Evolutionary conservation across 64 coral and sea anemone genomes (phyloP), one percentile per base, ranked within the genome.

Genomic region (Astreopora myriophthalma): DNA sequence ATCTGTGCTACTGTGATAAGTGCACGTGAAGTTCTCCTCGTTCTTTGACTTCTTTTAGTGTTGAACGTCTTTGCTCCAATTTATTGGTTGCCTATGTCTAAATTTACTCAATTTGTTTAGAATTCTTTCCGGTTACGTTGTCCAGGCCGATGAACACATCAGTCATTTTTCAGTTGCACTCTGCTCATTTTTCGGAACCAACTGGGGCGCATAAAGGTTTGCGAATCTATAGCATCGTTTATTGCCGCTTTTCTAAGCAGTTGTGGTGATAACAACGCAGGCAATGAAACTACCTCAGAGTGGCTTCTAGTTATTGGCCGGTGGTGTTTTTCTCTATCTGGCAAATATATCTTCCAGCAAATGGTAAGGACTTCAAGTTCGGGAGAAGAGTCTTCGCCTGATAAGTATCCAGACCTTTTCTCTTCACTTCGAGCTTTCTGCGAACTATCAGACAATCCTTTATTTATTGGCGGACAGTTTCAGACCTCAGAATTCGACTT

Each of bases 191-290:
- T 65, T 58, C 0, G 57, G 79, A 38, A 83, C 55, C 31, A 83
- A 34, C 20, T 83, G 58, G 1, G 22, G 52, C 20, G 65, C n/a
- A n/a, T n/a, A 10, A 62, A 83, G 79, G 9, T 83, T 83, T 65
- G 30, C 65, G 57, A 83, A 83, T 65, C 79, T 63, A n/a, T n/a
- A 58, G 79, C 55, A 83, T 83, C 79, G 20, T 64, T 64, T 26
- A n/a, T 65, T 13, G 79, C 4, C 7, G 33, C 32, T 27, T 83
- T 83, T 31, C 79, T 35, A 20, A 63, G 36, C 57, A 83, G 61
- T 16, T 38, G 31, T 1, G 79, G 79, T 20, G 79, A 83, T 38
- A 83, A 23, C 19, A 83, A 22, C 37, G 79, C 79, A 26, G 79
- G 79, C 33, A 83, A 83, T 25, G 79, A 37, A 37, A 57, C 37